phyloP scores from a whole-genome alignment of 2,113 vertebrate species.

The Dasyprocta punctata region DNA sequence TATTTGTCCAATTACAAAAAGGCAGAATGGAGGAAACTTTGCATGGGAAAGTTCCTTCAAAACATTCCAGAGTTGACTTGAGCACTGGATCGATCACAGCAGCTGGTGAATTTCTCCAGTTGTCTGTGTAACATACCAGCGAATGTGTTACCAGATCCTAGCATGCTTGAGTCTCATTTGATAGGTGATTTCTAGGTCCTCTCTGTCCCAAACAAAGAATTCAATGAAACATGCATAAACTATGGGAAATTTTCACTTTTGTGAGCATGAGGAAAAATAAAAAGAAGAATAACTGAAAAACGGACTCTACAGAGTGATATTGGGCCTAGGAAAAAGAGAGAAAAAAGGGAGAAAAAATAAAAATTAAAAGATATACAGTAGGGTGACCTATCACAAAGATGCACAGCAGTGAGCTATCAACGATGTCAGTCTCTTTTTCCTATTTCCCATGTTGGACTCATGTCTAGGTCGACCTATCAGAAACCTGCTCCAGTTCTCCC shows the following conservation, averaged over 20 bases:
- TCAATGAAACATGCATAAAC: not conserved
- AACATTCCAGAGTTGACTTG: not conserved
- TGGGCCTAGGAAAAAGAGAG: not conserved
- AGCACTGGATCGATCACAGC: not conserved
- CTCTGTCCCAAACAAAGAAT: not conserved
- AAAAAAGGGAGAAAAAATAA: not conserved
- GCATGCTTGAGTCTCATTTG: not conserved
- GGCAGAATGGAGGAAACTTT: not conserved
- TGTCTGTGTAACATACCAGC: not conserved
- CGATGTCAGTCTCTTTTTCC: not conserved
- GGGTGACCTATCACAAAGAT: not conserved
- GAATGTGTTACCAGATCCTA: not conserved
- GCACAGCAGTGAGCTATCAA: not conserved
- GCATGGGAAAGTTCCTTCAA: not conserved
- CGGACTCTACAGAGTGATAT: not conserved
- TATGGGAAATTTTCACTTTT: not conserved
- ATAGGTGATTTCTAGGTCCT: not conserved
- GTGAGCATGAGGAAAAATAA: not conserved
- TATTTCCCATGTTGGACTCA: not conserved
- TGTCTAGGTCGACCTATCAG: not conserved
- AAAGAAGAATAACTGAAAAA: not conserved
- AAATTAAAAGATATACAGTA: not conserved
- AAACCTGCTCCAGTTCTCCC: not conserved
- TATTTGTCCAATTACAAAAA: not conserved
- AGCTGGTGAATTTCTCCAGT: not conserved